Evolutionary conservation across 1,140 invertebrate species (phyloP).

Genomic region (Phenacoccus solenopsis): DNA sequence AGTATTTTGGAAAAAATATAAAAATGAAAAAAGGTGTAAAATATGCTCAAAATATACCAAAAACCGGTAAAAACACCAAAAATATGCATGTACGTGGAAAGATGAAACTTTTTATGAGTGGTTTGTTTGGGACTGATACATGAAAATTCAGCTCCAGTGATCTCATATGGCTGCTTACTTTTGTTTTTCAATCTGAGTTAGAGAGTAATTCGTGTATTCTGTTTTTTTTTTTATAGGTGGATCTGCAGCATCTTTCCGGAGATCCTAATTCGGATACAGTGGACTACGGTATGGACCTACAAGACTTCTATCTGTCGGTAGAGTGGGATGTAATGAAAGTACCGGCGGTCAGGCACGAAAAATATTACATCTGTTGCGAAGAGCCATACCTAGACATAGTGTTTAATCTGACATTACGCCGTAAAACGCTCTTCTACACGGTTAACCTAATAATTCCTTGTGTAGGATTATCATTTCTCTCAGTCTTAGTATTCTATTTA

Average conservation of each 20-base stretch:
- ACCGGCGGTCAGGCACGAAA: constrained; percentile 74
- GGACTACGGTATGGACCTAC: constrained; percentile 78
- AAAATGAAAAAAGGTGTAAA: too few species aligned
- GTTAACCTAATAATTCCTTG: constrained; percentile 91
- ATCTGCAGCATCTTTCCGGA: constrained; percentile 79
- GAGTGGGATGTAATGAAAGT: constrained; percentile 97
- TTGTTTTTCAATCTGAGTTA: too few species aligned
- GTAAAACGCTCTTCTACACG: constrained; percentile 95
- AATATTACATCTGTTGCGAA: constrained; percentile 77
- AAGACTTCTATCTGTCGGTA: constrained; percentile 88
- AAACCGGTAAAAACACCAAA: too few species aligned
- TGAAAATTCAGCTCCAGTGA: too few species aligned
- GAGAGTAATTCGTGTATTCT: too few species aligned
- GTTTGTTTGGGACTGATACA: too few species aligned
- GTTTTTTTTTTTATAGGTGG: constrained; percentile 70
- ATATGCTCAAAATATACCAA: too few species aligned
- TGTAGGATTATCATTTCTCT: constrained; percentile 92
- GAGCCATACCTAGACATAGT: constrained; percentile 90
- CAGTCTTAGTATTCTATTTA: constrained; percentile 95
- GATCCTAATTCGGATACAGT: constrained; percentile 64
- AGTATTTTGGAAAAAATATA: too few species aligned
- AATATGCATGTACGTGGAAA: too few species aligned
- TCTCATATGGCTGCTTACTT: too few species aligned
- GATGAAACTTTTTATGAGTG: too few species aligned
- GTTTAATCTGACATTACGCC: constrained; percentile 90